These are phyloP conservation scores for Tylochromis polylepis DNA, from an alignment of 2,113 vertebrate species.

Conservation along the genomic window DNA sequence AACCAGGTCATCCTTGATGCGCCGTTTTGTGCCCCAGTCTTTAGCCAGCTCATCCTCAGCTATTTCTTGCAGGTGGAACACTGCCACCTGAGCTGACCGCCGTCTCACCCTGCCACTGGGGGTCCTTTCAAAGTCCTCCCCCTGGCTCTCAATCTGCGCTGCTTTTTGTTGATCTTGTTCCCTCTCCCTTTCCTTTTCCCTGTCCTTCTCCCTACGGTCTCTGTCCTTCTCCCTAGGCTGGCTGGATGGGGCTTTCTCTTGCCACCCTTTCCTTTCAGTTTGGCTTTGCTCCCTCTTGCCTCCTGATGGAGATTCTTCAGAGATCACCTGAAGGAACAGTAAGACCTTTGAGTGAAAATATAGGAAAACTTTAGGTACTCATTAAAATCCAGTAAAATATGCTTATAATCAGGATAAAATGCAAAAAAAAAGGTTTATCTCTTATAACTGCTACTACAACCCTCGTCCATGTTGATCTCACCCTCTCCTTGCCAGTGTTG, in stretches of 20 bases:
- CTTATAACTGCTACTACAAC: background rate
- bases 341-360: background rate
- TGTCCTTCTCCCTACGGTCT: conserved; percentile 48
- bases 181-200: conserved; percentile 51
- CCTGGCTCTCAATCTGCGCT: conserved; percentile 51
- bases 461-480: conserved; percentile 4
- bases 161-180: conserved; percentile 55
- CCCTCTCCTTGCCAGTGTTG: conserved; percentile 65
- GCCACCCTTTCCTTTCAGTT: conserved; percentile 52
- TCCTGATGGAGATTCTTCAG: conserved; percentile 34
- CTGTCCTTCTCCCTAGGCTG: conserved; percentile 42
- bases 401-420: background rate
- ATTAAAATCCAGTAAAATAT: background rate
- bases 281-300: conserved; percentile 47
- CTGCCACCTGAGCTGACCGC: conserved; percentile 89
- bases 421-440: background rate
- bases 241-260: conserved; percentile 6
- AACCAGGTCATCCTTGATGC: conserved; percentile 95
- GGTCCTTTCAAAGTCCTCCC: conserved; percentile 88
- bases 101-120: conserved; percentile 92
- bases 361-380: background rate
- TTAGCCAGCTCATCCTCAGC: conserved; percentile 91
- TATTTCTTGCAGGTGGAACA: conserved; percentile 97
- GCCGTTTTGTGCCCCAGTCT: conserved; percentile 89
- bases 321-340: conserved; percentile 32